phyloP scores from a whole-genome alignment of 2,113 vertebrate species.

The Lagopus muta region DNA sequence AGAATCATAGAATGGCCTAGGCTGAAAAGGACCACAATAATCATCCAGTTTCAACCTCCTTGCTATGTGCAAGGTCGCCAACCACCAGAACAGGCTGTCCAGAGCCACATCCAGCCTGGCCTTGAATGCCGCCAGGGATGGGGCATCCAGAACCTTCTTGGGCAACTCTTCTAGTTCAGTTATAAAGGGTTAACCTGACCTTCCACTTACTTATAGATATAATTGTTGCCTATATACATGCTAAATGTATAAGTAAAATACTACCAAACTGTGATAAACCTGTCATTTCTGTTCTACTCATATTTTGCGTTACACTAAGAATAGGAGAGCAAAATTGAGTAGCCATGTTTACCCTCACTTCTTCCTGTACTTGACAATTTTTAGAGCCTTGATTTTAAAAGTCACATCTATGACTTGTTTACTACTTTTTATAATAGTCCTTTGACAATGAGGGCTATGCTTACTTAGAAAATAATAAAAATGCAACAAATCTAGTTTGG shows the following conservation, averaged over 20 bases:
- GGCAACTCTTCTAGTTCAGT: neutral
- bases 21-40: no score
- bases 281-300: neutral
- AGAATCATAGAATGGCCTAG: no score
- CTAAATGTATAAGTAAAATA: neutral
- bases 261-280: neutral
- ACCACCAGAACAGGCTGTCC: no score
- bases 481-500: neutral
- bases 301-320: neutral
- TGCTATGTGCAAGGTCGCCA: no score
- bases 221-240: neutral
- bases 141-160: no score
- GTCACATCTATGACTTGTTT: neutral
- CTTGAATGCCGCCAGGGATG: no score
- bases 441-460: neutral
- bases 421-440: neutral
- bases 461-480: neutral
- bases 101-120: no score
- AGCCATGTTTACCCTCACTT: fast-evolving
- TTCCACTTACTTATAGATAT: neutral
- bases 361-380: neutral
- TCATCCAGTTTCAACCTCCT: no score
- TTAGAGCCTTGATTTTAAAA: neutral
- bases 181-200: neutral
- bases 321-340: neutral